Evolutionary conservation across 2,113 vertebrate genomes (phyloP).

Genomic region (Passer montanus): DNA sequence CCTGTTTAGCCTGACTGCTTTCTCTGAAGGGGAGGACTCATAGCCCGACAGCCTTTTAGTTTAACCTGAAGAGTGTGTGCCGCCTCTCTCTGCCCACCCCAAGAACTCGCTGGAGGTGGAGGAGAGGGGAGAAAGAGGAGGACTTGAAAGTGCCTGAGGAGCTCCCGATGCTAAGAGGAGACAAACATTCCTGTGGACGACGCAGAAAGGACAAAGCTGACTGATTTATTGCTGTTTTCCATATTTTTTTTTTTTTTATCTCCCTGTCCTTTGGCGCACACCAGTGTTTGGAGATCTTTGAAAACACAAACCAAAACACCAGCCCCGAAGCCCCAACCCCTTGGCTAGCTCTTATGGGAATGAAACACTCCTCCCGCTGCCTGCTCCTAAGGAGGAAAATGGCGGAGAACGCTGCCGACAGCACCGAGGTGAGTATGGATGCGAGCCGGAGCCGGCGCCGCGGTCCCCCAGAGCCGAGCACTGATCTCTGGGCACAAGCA

Average conservation of each 20-base stretch:
- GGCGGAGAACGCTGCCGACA: conserved; percentile 90
- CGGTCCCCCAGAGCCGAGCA: not conserved
- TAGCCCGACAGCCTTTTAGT: conserved; percentile 5
- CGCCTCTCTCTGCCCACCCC: conserved; percentile 36
- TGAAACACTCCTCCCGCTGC: conserved; percentile 98
- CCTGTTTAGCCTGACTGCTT: conserved; percentile 28
- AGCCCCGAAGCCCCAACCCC: conserved; percentile 71
- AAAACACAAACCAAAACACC: conserved; percentile 27
- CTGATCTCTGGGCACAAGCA: not conserved
- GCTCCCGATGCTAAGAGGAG: conserved; percentile 54
- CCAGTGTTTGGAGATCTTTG: conserved; percentile 9
- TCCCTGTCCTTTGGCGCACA: not conserved
- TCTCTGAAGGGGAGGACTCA: conserved; percentile 35
- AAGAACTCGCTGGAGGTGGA: conserved; percentile 53
- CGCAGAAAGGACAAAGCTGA: conserved; percentile 43
- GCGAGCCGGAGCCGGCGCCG: conserved; percentile 11
- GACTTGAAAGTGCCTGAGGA: conserved; percentile 61
- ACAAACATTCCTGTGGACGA: conserved; percentile 60
- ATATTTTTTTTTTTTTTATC: not conserved
- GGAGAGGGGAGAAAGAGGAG: conserved; percentile 47
- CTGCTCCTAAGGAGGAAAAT: conserved; percentile 97
- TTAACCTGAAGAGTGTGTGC: conserved; percentile 33
- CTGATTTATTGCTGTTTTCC: not conserved
- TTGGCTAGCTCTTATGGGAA: conserved; percentile 91
- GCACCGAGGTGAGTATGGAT: conserved; percentile 91